Evolutionary conservation across 2,113 vertebrate species (phyloP), one percentile per base, ranked within the genome.

Genomic region (Synodontis membranacea): DNA sequence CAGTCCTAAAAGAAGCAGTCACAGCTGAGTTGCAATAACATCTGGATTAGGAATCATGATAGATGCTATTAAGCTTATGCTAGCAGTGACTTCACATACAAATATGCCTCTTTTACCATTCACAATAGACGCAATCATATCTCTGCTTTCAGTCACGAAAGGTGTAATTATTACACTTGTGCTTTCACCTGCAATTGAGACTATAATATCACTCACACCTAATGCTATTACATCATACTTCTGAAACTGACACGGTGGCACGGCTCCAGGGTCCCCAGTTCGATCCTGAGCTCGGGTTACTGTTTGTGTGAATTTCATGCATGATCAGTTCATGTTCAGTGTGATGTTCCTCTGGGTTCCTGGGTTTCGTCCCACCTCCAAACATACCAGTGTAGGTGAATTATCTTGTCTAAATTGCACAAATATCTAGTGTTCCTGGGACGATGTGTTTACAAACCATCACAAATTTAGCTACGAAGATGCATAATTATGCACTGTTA

Each of bases 241-340:
- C 72, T 85, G 86, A 92, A 92, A 93, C 92, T 90, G 91, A 89
- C 66, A 70, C 84, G 89, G 6, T 74, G 66, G 70, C 39, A 74
- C 1, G 4, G 14, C 28, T 50, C 4, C 42, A 28, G 72, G 11
- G 11, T 75, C 4, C 25, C 2, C 21, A 46, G 42, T 44, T 44
- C 28, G 0, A 75, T n/a, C 39, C 42, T 75, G 23, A 37, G 17
- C 23, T 39, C 1, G 37, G 78, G 10, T 54, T 23, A 56, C n/a
- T 25, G 50, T 56, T 80, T 11, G 9, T 56, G 17, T 34, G 17
- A 31, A 0, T 50, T 78, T 50, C 1, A 48, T 76, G 5, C 28
- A 74, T 2, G 76, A n/a, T n/a, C n/a, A n/a, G n/a, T n/a, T n/a
- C n/a, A n/a, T n/a, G n/a, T n/a, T 34, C 50, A 9, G 1, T 79